A percentile compares a stretch with the other conserved stretches of the same genome.
Conservation (phyloP, 2,797 vertebrate genomes). For the Eospalax fontanierii region DNA sequence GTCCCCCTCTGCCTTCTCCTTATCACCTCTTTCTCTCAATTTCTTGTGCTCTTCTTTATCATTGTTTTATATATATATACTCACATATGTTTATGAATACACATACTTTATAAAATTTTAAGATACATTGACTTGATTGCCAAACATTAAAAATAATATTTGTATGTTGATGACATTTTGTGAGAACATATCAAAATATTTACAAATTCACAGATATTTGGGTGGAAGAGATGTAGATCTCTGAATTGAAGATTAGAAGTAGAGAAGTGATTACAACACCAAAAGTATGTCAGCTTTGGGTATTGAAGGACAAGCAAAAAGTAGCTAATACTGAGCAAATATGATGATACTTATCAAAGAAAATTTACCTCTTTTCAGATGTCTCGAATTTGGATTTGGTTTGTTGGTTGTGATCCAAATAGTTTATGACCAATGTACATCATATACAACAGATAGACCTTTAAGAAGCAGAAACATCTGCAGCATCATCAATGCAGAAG, state of each 20-base stretch:
- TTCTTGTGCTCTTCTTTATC: no score
- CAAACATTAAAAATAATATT: neutral
- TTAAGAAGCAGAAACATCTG: neutral
- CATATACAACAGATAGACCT: neutral
- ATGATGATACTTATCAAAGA: neutral
- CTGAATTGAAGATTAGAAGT: neutral
- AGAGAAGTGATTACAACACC: neutral
- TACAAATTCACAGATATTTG: neutral
- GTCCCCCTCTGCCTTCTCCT: no score
- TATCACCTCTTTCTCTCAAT: no score
- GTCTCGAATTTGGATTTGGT: neutral
- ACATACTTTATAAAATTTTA: constrained; percentile 22
- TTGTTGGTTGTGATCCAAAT: neutral
- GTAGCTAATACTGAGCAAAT: constrained; percentile 1
- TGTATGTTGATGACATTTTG: neutral
- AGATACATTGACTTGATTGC: neutral
- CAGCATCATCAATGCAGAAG: neutral
- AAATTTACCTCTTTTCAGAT: neutral
- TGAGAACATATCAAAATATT: neutral
- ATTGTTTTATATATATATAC: no score
- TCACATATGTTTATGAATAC: no score
- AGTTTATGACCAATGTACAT: neutral
- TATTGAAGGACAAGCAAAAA: neutral
- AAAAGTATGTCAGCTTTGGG: neutral
- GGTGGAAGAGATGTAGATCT: neutral